Base-by-base conservation (phyloP, 2,113 vertebrate species). In the Gopherus evgoodei region DNA sequence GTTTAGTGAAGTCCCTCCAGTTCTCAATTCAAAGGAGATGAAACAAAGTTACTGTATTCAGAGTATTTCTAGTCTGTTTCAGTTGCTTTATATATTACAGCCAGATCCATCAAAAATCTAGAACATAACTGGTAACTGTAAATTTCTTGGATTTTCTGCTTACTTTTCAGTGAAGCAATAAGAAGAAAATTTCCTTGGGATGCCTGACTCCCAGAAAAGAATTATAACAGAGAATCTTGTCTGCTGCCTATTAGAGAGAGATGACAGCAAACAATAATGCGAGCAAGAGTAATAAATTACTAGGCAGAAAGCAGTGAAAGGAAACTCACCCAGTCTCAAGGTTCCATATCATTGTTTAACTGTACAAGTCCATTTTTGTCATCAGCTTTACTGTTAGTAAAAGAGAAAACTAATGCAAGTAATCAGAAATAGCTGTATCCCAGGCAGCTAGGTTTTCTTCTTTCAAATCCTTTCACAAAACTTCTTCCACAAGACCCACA, bases 21-120 rank as follows among this genome's bases (percentile, higher is more conserved):
- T 87, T 81, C 85, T 78, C 44, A 52, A 24, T 65, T 59, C 53
- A 14, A 22, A 69, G 84, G 27, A 35, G 72, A 42, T n/a, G 25
- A 88, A 57, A 90, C 47, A 84, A 94, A n/a, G 35, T 21, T 2
- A 29, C 35, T 56, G 47, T 9, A 16, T 52, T 87, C 82, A 59
- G 53, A 56, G 92, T 84, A 27, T 88, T 95, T 88, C 19, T 72
- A 72, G n/a, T 21, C 83, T 81, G 0, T 38, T 86, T 85, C 0
- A 1, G 42, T 72, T 72, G 17, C n/a, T 72, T 38, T 38, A 5
- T 62, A 31, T 24, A 0, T 1, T 35, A 53, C 59, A 54, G 31
- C 29, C 53, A 22, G 75, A 65, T 49, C 81, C 24, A 13, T 31
- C 50, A 59, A 69, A 38, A 72, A 35, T n/a, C 65, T 72, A 72